phyloP scores from a whole-genome alignment of 2,113 vertebrate genomes.

The Leptodactylus fuscus region DNA sequence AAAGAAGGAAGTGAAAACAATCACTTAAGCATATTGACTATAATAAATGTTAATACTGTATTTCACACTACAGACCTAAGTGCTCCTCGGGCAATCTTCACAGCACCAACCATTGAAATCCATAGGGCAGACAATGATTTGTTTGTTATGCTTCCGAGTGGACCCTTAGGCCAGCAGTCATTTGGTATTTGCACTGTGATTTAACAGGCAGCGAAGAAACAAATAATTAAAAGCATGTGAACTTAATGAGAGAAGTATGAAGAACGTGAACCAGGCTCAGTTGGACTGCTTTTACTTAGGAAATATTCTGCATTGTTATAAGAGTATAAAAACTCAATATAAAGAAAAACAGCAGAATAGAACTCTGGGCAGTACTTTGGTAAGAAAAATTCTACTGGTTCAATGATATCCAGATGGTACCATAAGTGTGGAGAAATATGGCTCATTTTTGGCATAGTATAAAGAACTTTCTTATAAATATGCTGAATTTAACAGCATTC shows the following conservation, averaged over 20 bases:
- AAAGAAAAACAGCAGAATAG: slow-evolving; percentile 26
- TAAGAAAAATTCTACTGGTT: slow-evolving; percentile 20
- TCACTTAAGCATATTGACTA: slow-evolving; percentile 33
- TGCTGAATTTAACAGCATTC: neutral
- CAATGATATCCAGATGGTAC: slow-evolving; percentile 32
- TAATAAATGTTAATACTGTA: slow-evolving; percentile 50
- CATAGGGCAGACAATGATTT: slow-evolving; percentile 49
- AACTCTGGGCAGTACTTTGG: slow-evolving; percentile 6
- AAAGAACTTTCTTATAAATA: slow-evolving; percentile 16
- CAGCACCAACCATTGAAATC: slow-evolving; percentile 26
- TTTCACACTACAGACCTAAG: slow-evolving; percentile 43
- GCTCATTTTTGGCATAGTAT: neutral
- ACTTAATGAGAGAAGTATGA: slow-evolving; percentile 47
- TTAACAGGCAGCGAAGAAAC: slow-evolving; percentile 50
- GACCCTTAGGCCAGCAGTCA: slow-evolving; percentile 28
- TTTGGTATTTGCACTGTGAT: slow-evolving; percentile 34
- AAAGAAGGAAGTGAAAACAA: slow-evolving; percentile 41
- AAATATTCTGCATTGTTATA: slow-evolving; percentile 30
- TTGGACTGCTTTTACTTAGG: slow-evolving; percentile 20
- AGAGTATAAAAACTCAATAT: slow-evolving; percentile 18
- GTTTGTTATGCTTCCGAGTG: slow-evolving; percentile 47
- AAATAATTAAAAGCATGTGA: slow-evolving; percentile 58
- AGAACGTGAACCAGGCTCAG: slow-evolving; percentile 24
- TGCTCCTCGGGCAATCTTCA: slow-evolving; percentile 41
- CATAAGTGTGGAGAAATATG: slow-evolving; percentile 5